These are phyloP conservation scores for Paramuricea clavata DNA, from an alignment of 92 coral and sea anemone genomes.

Conservation along the genomic window DNA sequence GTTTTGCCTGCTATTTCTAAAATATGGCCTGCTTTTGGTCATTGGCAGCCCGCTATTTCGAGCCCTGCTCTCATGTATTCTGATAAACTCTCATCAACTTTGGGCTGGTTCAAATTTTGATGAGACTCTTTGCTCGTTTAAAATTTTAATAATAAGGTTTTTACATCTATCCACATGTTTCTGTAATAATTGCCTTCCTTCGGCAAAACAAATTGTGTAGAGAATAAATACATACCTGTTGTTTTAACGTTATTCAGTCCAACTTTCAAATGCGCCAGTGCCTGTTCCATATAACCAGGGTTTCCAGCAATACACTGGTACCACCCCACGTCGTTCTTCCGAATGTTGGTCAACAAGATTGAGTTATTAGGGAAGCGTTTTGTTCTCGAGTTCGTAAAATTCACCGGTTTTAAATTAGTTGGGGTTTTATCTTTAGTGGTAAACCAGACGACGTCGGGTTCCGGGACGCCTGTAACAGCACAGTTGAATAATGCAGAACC, in stretches of 20 bases:
- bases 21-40: no score
- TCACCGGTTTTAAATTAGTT: background rate
- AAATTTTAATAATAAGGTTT: no score
- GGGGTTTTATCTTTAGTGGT: background rate
- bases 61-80: no score
- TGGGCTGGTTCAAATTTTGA: no score
- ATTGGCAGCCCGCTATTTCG: no score
- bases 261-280: background rate
- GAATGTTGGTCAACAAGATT: constrained; percentile 67
- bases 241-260: background rate
- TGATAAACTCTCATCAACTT: no score
- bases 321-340: constrained; percentile 59
- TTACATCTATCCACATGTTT: no score
- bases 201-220: no score
- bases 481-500: constrained; percentile 82
- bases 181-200: no score
- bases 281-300: constrained; percentile 44
- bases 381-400: constrained; percentile 51
- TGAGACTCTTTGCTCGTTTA: no score
- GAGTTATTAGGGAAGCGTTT: constrained; percentile 71
- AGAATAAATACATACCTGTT: background rate
- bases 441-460: constrained; percentile 87
- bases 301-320: constrained; percentile 88
- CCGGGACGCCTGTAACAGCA: constrained; percentile 82
- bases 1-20: no score